A percentile compares a stretch with the other conserved stretches of the same genome.
These are phyloP conservation scores for Pachyrhynchus sulphureomaculatus DNA, from an alignment of 1,140 invertebrate species.

Conservation along the genomic window DNA sequence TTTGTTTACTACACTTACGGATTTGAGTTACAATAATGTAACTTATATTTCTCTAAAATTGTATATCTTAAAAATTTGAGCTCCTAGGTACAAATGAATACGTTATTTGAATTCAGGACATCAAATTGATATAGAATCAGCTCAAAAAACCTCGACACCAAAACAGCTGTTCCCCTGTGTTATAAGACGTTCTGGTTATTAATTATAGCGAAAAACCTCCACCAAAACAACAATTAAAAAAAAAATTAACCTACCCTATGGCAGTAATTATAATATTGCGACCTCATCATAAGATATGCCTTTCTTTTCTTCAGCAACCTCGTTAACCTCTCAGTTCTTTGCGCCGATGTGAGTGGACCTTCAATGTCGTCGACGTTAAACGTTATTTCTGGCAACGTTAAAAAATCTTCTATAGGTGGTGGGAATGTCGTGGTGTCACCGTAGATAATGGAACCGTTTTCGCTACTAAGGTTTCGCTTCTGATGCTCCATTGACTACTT, in stretches of 20 bases:
- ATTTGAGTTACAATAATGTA: too few species aligned
- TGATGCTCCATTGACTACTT: slow-evolving; percentile 66
- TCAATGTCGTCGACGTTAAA: slow-evolving; percentile 26
- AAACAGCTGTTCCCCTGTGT: too few species aligned
- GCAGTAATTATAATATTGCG: slow-evolving; percentile 18
- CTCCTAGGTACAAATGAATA: too few species aligned
- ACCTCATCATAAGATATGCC: slow-evolving; percentile 26
- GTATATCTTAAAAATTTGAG: too few species aligned
- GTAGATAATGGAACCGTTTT: slow-evolving; percentile 70
- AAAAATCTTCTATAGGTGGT: slow-evolving; percentile 25
- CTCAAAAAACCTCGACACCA: too few species aligned
- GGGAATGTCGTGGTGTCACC: slow-evolving; percentile 59
- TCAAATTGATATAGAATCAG: too few species aligned
- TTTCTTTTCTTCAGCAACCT: slow-evolving; percentile 59
- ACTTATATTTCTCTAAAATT: too few species aligned
- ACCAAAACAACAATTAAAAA: neutral
- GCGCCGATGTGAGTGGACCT: slow-evolving; percentile 60
- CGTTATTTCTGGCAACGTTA: slow-evolving; percentile 10
- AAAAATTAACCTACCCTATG: slow-evolving; percentile 11
- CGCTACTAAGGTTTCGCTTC: slow-evolving; percentile 66
- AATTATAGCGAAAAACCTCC: neutral
- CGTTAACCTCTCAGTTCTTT: slow-evolving; percentile 66
- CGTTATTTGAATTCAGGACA: too few species aligned
- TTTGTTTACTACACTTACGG: too few species aligned
- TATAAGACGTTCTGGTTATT: too few species aligned